A percentile compares a stretch with the other conserved stretches of the same genome.
Conservation (phyloP, 2,113 vertebrate genomes). For the Spermophilus dauricus region DNA sequence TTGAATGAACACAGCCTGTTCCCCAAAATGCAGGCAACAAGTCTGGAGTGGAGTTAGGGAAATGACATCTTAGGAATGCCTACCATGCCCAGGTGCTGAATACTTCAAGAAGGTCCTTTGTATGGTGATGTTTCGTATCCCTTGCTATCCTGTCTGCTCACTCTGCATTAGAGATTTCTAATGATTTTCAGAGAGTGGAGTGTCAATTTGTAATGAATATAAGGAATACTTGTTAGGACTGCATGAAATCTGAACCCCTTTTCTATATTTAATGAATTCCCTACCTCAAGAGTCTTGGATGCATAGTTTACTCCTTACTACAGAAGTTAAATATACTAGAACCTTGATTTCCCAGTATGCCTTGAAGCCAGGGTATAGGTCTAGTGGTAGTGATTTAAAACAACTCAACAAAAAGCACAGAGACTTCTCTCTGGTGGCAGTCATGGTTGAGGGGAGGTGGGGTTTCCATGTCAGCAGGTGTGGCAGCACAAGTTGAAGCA, state of each 20-base stretch:
- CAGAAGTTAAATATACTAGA: background rate
- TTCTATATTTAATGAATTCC: background rate
- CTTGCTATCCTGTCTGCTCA: background rate
- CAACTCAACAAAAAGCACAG: background rate
- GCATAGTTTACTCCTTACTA: background rate
- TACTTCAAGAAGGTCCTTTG: slow-evolving; percentile 1
- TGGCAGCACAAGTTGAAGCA: background rate
- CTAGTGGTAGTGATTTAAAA: background rate
- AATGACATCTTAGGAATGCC: background rate
- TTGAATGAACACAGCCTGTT: background rate
- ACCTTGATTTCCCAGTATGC: slow-evolving; percentile 20
- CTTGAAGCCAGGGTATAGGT: background rate
- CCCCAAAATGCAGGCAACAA: background rate
- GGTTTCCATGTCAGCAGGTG: background rate
- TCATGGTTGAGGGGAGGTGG: background rate
- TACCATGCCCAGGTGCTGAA: background rate
- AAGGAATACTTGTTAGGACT: background rate
- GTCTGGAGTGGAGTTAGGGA: background rate
- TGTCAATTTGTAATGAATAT: background rate
- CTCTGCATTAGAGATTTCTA: background rate
- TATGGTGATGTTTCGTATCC: background rate
- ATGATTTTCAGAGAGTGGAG: background rate
- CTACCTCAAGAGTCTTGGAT: background rate
- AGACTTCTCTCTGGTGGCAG: slow-evolving; percentile 12
- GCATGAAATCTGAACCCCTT: slow-evolving; percentile 1